These are phyloP conservation scores for Corapipo altera DNA, from an alignment of 2,113 vertebrate species.

Conservation along the genomic window DNA sequence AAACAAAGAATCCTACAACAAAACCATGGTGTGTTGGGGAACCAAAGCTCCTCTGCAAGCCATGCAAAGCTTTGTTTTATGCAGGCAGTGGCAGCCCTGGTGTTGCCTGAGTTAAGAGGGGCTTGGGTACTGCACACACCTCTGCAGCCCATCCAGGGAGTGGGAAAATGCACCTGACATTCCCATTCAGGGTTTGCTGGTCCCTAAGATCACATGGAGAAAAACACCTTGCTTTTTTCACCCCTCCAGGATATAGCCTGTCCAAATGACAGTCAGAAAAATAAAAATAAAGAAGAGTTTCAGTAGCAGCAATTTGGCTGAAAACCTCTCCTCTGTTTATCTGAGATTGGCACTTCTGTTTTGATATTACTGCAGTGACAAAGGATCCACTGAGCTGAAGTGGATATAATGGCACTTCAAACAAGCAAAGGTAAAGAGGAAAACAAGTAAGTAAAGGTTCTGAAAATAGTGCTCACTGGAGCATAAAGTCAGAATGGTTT, in stretches of 20 bases:
- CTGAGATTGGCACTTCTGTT: neutral
- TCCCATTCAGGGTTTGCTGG: accelerated
- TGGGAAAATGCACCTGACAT: too few relatives aligned
- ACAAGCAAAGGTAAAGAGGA: neutral
- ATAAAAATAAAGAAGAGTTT: neutral
- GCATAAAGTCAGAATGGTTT: neutral
- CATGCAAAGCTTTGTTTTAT: neutral
- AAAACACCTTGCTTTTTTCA: neutral
- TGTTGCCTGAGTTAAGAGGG: too few relatives aligned
- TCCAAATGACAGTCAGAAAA: neutral
- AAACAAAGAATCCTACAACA: neutral
- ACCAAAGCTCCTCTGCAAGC: neutral
- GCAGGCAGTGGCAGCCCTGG: neutral
- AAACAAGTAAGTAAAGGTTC: neutral
- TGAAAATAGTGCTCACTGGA: neutral
- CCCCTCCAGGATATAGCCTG: neutral
- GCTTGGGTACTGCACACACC: too few relatives aligned
- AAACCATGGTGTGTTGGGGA: accelerated
- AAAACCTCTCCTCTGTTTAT: neutral
- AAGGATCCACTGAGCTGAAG: neutral
- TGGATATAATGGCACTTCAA: neutral
- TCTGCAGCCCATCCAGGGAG: neutral
- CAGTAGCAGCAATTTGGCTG: neutral
- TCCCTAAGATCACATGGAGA: accelerated
- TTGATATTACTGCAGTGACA: neutral